Percentiles rank a stretch among this genome's conserved stretches.
phyloP scores from a whole-genome alignment of 2,888 invertebrate genomes.

The Temnothorax unifasciatus region DNA sequence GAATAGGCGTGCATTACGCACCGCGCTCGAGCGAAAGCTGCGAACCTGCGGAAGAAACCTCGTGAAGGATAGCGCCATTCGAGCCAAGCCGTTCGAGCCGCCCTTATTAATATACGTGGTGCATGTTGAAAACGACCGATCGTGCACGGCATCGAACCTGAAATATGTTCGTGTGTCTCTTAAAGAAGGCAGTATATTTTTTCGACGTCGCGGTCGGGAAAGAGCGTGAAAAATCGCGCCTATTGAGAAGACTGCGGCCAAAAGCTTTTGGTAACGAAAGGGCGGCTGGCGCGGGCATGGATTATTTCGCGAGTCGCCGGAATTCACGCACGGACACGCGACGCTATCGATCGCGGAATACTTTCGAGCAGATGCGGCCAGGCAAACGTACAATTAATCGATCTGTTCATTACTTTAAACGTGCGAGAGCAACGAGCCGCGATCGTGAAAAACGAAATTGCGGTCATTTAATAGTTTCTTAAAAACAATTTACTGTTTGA shows the following conservation, averaged over 20 bases:
- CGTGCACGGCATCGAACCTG: constrained; percentile 57
- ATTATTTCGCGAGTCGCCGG: neutral
- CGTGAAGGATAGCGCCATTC: constrained; percentile 61
- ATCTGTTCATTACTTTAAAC: neutral
- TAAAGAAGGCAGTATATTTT: constrained; percentile 16
- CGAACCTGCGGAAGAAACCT: constrained; percentile 50
- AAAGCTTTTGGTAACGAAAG: constrained; percentile 62
- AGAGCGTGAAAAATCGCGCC: constrained; percentile 78
- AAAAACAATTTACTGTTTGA: constrained; percentile 2
- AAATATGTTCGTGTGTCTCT: constrained; percentile 73
- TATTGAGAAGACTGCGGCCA: constrained; percentile 77
- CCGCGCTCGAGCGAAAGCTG: constrained; percentile 18
- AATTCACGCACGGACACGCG: neutral
- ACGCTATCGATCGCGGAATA: constrained; percentile 17
- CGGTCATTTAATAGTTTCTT: too few species aligned
- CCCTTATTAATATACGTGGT: constrained; percentile 75
- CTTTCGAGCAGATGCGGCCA: neutral
- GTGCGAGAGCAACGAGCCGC: neutral
- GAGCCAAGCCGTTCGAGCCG: constrained; percentile 16
- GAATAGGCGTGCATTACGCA: constrained; percentile 70
- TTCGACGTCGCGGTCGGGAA: constrained; percentile 27
- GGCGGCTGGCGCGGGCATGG: neutral
- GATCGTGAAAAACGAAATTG: neutral
- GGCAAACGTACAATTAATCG: neutral
- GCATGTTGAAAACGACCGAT: constrained; percentile 65